phyloP scores from a whole-genome alignment of 1,140 invertebrate species.

The Acromyrmex charruanus region DNA sequence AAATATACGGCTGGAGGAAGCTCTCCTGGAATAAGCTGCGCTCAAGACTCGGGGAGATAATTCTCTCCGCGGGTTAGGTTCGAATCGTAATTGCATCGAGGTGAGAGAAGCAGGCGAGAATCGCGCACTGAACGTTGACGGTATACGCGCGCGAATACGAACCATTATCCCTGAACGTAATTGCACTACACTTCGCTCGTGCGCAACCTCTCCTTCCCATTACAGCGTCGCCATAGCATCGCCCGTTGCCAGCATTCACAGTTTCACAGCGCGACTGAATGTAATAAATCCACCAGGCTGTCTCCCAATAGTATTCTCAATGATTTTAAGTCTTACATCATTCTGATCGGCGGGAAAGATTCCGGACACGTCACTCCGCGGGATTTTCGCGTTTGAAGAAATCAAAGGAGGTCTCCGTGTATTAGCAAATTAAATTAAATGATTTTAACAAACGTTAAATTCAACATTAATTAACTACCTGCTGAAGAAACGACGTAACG shows the following conservation, averaged over 20 bases:
- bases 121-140: neutral
- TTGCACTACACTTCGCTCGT: slow-evolving; percentile 42
- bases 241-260: slow-evolving; percentile 4
- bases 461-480: slow-evolving; percentile 8
- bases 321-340: neutral
- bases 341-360: neutral
- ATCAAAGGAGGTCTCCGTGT: neutral
- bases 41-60: neutral
- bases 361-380: slow-evolving; percentile 14
- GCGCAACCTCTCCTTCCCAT: slow-evolving; percentile 37
- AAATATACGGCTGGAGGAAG: neutral
- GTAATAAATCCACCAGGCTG: neutral
- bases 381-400: neutral
- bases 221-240: slow-evolving; percentile 6
- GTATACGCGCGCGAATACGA: slow-evolving; percentile 30
- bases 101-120: neutral
- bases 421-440: neutral
- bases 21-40: neutral
- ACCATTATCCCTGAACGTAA: slow-evolving; percentile 51
- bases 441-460: neutral
- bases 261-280: neutral
- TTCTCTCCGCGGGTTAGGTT: neutral
- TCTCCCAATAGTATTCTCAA: neutral
- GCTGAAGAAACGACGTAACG: neutral
- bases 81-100: neutral